These are phyloP conservation scores for Sipha flava DNA, from an alignment of 1,140 invertebrate genomes.

Conservation along the genomic window DNA sequence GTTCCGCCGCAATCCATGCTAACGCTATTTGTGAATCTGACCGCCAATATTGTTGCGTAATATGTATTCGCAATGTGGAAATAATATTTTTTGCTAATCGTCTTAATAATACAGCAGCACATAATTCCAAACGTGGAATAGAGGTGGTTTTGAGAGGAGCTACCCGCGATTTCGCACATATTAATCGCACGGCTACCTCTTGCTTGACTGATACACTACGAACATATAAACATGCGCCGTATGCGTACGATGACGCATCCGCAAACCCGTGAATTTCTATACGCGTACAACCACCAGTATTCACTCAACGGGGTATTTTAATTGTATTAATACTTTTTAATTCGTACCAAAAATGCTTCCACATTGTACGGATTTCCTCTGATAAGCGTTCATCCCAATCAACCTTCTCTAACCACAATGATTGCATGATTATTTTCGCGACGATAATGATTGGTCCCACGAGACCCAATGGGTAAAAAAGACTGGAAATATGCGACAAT, in stretches of 20 bases:
- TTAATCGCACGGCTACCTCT: conserved; percentile 33
- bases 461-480: too few relatives aligned
- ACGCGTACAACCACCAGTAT: background rate
- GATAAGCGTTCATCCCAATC: background rate
- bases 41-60: background rate
- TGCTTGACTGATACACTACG: background rate
- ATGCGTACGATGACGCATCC: conserved; percentile 3
- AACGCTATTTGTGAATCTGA: background rate
- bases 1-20: background rate
- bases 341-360: background rate
- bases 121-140: conserved; percentile 20
- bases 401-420: background rate
- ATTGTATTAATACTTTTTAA: background rate
- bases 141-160: conserved; percentile 14
- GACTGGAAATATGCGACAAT: too few relatives aligned
- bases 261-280: conserved; percentile 15
- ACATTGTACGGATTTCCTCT: too few relatives aligned
- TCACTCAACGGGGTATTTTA: background rate
- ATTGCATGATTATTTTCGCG: too few relatives aligned
- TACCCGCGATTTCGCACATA: conserved; percentile 34
- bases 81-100: background rate
- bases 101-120: conserved; percentile 8
- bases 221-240: conserved; percentile 28
- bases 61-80: background rate
- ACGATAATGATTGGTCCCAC: too few relatives aligned